Conservation (phyloP, 2,113 vertebrate genomes). For the Bungarus multicinctus region DNA sequence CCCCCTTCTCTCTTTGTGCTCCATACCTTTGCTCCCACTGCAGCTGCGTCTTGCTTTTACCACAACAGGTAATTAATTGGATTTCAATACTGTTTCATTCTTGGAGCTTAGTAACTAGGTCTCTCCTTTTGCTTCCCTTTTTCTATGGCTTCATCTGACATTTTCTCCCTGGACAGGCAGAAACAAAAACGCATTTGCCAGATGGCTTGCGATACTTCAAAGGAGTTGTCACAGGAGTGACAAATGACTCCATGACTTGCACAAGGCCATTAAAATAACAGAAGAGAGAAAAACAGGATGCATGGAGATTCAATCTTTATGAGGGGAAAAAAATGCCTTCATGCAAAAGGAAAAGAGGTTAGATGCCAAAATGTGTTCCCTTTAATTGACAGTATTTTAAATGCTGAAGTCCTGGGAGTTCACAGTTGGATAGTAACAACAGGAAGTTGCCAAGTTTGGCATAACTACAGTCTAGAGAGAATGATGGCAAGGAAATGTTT, state of each 20-base stretch:
- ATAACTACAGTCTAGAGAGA: neutral
- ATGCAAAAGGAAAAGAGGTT: neutral
- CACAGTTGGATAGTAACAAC: neutral
- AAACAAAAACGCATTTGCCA: constrained; percentile 10
- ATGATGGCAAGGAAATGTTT: neutral
- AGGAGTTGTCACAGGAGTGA: constrained; percentile 6
- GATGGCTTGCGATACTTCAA: constrained; percentile 30
- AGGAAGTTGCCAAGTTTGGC: constrained; percentile 5
- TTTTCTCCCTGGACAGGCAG: neutral
- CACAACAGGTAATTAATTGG: neutral
- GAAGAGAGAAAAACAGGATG: neutral
- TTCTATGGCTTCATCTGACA: neutral
- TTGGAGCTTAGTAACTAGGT: neutral
- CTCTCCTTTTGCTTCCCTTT: neutral
- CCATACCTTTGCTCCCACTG: neutral
- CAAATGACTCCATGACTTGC: neutral
- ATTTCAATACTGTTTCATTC: neutral
- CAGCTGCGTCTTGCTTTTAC: neutral
- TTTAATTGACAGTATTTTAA: neutral
- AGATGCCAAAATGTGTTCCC: neutral
- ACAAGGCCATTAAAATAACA: neutral
- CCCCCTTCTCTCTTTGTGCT: neutral
- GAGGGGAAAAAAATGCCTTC: neutral
- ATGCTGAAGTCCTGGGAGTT: neutral
- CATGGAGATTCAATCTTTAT: neutral